These are phyloP conservation scores for Hyla sarda DNA, from an alignment of 2,113 vertebrate genomes.

Conservation along the genomic window DNA sequence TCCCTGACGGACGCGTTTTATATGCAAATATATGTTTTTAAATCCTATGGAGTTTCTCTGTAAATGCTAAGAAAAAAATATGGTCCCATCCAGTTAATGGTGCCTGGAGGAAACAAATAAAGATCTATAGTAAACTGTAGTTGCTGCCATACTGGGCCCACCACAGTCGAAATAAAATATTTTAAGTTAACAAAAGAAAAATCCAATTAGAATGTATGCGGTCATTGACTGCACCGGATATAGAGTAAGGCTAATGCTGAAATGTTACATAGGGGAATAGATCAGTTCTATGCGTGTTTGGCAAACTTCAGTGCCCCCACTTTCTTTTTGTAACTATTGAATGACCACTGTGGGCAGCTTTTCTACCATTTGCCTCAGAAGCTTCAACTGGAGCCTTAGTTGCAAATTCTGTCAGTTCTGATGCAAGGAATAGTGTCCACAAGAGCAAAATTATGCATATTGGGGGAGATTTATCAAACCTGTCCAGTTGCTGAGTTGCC, in stretches of 20 bases:
- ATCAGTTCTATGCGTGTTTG: background rate
- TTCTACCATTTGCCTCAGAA: too few relatives aligned
- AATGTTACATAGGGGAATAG: background rate
- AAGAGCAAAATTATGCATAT: too few relatives aligned
- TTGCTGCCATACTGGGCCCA: background rate
- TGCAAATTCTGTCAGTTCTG: too few relatives aligned
- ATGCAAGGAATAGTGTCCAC: too few relatives aligned
- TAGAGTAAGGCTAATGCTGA: background rate
- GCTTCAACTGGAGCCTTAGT: too few relatives aligned
- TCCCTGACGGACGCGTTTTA: conserved; percentile 27
- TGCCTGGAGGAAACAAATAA: background rate
- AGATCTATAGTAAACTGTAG: background rate
- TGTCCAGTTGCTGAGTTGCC: too few relatives aligned
- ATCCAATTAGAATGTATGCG: background rate
- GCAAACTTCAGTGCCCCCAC: too few relatives aligned
- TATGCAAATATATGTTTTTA: conserved; percentile 51
- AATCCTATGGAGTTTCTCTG: conserved; percentile 5
- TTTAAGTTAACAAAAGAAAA: background rate
- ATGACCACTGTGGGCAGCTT: background rate
- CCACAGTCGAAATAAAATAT: background rate
- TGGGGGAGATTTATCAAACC: too few relatives aligned
- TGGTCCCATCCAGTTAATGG: conserved; percentile 8
- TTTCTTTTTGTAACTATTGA: background rate
- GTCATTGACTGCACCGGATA: background rate
- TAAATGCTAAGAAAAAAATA: conserved; percentile 8